Evolutionary conservation across 2,113 vertebrate species (phyloP), one percentile per base, ranked within the genome.

Genomic region (Aptenodytes patagonicus): DNA sequence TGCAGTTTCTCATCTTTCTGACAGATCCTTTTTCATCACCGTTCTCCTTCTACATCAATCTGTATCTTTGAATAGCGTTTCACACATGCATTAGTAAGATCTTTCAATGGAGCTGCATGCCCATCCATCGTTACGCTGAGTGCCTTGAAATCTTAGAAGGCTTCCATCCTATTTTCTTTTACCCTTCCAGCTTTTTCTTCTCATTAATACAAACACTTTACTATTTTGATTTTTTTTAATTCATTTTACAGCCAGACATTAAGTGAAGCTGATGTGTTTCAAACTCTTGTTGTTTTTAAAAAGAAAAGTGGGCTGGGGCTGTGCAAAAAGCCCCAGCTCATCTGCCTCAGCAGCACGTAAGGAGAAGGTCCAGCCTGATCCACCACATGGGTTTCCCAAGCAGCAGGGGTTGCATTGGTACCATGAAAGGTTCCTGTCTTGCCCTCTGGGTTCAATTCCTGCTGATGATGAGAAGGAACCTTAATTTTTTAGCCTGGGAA

Each of bases 341-440:
- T 64, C 66, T 83, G 57, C 0, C 0, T 26, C 52, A 29, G 22
- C 0, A 0, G 13, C 38, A 31, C 32, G 46, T n/a, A 4, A 55
- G 46, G 15, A 82, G 66, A 60, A 64, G 38, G 52, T 61, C 66
- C 75, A 64, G 47, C 15, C 34, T 42, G 71, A 68, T 24, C 26
- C 10, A 18, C 11, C 26, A 68, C 29, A 47, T 1, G 9, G 22
- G 4, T 38, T 83, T 91, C 36, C 80, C 49, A 76, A 60, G 44
- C 44, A 83, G 58, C 29, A 72, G 29, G 4, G 38, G 12, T 72
- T 68, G 16, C 49, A 40, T 0, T 60, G 22, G 13, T 51, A 57
- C 42, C 44, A 11, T 20, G 20, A 42, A 60, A 76, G 2, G 8
- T 32, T 80, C n/a, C 44, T 72, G 38, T 42, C 22, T 78, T 76